These are phyloP conservation scores for Luscinia megarhynchos DNA, from an alignment of 2,797 vertebrate species.

Conservation along the genomic window DNA sequence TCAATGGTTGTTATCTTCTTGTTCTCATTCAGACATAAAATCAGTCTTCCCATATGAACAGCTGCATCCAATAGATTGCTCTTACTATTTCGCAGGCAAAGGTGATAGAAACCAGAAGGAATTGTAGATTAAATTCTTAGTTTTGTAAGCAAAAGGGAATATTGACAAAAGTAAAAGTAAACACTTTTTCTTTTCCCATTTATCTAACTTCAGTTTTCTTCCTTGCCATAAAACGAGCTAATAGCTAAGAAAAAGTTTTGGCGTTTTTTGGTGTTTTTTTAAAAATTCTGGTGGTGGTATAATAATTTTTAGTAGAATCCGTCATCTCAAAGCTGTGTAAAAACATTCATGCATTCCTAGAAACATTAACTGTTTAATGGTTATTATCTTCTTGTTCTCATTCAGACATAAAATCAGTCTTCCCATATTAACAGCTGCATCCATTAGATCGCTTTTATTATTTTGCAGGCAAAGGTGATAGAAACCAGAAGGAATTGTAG, in stretches of 20 bases:
- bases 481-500: not conserved
- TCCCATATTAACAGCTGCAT: not conserved
- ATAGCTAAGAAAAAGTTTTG: too few relatives aligned
- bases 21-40: slow-evolving; percentile 28
- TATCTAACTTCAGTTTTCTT: not conserved
- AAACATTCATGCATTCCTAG: slow-evolving; percentile 68
- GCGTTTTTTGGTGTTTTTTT: too few relatives aligned
- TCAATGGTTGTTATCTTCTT: slow-evolving; percentile 18
- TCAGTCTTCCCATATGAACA: not conserved
- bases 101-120: not conserved
- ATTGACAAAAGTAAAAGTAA: not conserved
- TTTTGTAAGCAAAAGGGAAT: not conserved
- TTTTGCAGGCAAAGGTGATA: not conserved
- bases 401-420: slow-evolving; percentile 36
- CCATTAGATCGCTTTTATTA: slow-evolving; percentile 1
- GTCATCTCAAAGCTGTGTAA: slow-evolving; percentile 71
- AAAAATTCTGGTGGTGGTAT: not conserved
- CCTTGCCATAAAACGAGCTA: not conserved
- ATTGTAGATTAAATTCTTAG: not conserved
- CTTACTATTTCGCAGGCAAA: not conserved
- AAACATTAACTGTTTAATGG: slow-evolving; percentile 18
- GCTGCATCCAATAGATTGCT: not conserved
- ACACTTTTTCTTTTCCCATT: not conserved
- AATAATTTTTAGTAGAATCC: slow-evolving; percentile 76
- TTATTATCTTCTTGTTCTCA: slow-evolving; percentile 15